Percentiles rank a stretch among this genome's conserved stretches.
These are phyloP conservation scores for Arizona elegans DNA, from an alignment of 2,113 vertebrate species.

Conservation along the genomic window DNA sequence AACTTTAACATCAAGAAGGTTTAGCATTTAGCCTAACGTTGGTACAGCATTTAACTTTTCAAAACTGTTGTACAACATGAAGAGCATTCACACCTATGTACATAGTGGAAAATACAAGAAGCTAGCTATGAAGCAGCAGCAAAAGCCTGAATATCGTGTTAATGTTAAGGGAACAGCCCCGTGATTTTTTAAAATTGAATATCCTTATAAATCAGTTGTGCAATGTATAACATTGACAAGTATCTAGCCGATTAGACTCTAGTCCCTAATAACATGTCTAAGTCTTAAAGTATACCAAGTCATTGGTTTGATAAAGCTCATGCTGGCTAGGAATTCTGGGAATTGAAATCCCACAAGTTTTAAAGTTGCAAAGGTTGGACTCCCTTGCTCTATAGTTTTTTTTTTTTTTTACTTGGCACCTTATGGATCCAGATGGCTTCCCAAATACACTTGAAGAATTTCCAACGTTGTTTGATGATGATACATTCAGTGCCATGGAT, in stretches of 20 bases:
- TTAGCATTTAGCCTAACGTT: not conserved
- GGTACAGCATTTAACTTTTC: not conserved
- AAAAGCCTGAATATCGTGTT: not conserved
- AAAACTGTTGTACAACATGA: not conserved
- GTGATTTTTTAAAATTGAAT: not conserved
- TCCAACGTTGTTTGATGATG: not conserved
- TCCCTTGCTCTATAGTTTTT: not conserved
- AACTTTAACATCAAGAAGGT: not conserved
- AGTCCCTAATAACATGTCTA: not conserved
- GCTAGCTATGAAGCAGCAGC: not conserved
- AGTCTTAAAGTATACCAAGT: not conserved
- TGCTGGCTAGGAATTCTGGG: not conserved
- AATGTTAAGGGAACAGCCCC: not conserved
- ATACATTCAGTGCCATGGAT: not conserved
- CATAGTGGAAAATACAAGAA: not conserved
- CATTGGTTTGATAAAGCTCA: not conserved
- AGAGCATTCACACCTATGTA: not conserved
- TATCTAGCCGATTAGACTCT: not conserved
- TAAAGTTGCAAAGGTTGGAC: not conserved
- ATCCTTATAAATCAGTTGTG: not conserved
- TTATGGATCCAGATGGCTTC: not conserved
- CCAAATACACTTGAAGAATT: not conserved
- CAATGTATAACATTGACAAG: not conserved
- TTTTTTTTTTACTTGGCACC: not conserved
- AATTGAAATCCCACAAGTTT: not conserved